Evolutionary conservation across 2,888 invertebrate species (phyloP).

Genomic region (Hypena proboscidalis): DNA sequence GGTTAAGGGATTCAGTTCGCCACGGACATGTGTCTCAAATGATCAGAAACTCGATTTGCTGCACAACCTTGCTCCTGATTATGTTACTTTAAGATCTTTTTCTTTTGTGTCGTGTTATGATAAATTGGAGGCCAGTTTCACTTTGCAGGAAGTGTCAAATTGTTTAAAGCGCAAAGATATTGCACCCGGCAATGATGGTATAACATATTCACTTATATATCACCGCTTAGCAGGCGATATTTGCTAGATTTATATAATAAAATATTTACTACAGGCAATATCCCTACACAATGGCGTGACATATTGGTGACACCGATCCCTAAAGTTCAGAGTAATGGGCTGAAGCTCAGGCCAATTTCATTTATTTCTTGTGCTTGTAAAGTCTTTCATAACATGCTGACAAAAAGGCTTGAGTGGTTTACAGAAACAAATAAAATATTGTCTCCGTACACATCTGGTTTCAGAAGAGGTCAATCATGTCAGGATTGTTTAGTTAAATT

Average conservation of each 20-base stretch:
- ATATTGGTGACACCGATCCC: too few relatives aligned
- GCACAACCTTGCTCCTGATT: background rate
- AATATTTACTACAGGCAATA: background rate
- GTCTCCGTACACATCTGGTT: conserved; percentile 2
- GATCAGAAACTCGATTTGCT: background rate
- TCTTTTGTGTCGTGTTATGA: background rate
- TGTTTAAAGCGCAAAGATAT: background rate
- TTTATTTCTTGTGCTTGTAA: too few relatives aligned
- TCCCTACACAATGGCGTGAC: background rate
- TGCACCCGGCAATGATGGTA: background rate
- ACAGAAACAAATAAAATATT: too few relatives aligned
- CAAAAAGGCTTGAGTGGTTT: background rate
- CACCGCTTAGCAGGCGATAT: background rate
- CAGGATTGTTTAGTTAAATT: conserved; percentile 4
- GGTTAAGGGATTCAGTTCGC: background rate
- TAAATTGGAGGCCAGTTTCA: background rate
- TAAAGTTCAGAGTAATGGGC: too few relatives aligned
- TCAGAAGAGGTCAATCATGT: conserved; percentile 6
- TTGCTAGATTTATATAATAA: background rate
- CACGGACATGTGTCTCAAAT: too few relatives aligned
- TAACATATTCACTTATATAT: background rate
- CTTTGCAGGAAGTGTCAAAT: background rate
- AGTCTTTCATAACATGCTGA: background rate
- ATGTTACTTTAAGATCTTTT: background rate
- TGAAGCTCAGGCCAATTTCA: too few relatives aligned